Base-by-base conservation (phyloP, 2,888 invertebrate genomes). In the Ophion ellenae region DNA sequence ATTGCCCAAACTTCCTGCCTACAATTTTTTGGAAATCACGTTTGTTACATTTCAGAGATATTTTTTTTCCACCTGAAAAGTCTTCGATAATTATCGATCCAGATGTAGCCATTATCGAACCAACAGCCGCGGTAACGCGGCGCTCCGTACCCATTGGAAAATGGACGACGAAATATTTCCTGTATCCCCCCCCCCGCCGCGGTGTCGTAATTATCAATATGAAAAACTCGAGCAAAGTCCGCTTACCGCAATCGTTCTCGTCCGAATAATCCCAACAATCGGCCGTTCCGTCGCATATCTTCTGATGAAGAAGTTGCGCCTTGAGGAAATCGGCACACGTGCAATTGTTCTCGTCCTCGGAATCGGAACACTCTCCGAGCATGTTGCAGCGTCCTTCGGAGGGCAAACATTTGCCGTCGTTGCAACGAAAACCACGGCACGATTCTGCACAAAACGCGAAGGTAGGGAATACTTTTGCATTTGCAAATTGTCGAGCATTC, bases 231-330 rank as follows among this genome's bases (percentile, higher is more conserved):
- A 20, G 61, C 6, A 24, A 24, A 2, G 10, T 24, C 20, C 24
- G 66, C 63, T 94, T 95, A 97, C 97, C 97, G 92, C 97, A 97
- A 88, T 96, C 95, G 90, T 96, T 96, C 94, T 97, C 97, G 92
- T 97, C 97, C 0, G 97, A 96, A 91, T 96, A 97, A 92, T 97
- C 97, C 96, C 96, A 97, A 90, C 97, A 97, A 91, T 97, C 97
- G 1, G 97, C 96, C 40, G 97, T 95, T 1, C 97, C 97, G 90
- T 97, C 97, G 91, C 97, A 97, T 74, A 97, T 96, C 93, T 97
- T 97, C 17, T 96, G 95, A 85, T 96, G 95, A 0, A 97, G 95
- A 87, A 96, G 96, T 90, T 97, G 97, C 1, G 97, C 96, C 81
- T 95, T 95, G 64, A 97, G 93, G 90, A 97, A 97, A 93, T 97